These are phyloP conservation scores for Thera obeliscata DNA, from an alignment of 2,888 invertebrate genomes.

Conservation along the genomic window DNA sequence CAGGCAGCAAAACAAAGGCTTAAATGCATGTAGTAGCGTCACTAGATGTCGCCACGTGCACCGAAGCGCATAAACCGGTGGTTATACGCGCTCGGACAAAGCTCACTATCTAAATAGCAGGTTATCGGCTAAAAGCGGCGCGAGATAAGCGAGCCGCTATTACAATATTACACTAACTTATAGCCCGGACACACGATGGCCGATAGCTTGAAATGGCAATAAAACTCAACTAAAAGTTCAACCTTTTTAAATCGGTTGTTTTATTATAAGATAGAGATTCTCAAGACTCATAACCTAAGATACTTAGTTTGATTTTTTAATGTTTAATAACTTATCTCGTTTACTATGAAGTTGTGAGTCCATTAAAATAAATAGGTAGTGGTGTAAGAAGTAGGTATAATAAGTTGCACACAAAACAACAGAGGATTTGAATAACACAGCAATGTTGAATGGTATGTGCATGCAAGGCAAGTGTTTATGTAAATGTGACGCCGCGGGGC, in stretches of 20 bases:
- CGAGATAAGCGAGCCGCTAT: conserved; percentile 20
- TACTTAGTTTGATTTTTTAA: no score
- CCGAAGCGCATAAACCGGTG: conserved; percentile 1
- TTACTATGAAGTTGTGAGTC: no score
- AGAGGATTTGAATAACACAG: no score
- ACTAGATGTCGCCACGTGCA: conserved; percentile 16
- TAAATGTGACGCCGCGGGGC: conserved; percentile 33
- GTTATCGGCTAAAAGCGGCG: conserved; percentile 39
- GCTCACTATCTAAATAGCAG: conserved; percentile 26
- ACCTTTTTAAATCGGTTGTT: no score
- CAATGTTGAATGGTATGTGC: neutral
- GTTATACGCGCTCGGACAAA: conserved; percentile 6
- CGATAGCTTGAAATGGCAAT: no score
- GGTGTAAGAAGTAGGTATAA: neutral
- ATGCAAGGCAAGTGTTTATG: conserved; percentile 33
- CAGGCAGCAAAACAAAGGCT: conserved; percentile 7
- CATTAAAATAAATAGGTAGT: neutral
- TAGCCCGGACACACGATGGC: neutral
- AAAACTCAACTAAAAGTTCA: no score
- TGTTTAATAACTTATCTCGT: no score
- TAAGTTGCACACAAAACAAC: neutral
- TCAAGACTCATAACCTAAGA: no score
- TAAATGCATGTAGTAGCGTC: conserved; percentile 5
- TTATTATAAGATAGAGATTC: no score
- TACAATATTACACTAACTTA: conserved; percentile 17